These are phyloP conservation scores for Holotrichia oblita DNA, from an alignment of 1,140 invertebrate species.

Conservation along the genomic window DNA sequence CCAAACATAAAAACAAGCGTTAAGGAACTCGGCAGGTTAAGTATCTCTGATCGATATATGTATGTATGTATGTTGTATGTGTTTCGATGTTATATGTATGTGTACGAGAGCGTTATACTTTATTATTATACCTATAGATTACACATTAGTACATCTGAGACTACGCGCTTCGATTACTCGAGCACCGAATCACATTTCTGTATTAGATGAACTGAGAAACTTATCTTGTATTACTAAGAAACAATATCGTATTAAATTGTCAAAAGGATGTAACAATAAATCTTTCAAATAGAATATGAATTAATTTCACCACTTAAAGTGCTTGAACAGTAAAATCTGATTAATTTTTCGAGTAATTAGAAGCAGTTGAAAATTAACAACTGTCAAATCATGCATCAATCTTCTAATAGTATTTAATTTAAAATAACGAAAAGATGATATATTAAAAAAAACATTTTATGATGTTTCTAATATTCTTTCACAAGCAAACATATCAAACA, in stretches of 20 bases:
- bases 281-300: neutral
- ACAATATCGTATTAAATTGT: neutral
- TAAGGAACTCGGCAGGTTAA: slow-evolving; percentile 41
- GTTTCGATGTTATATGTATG: slow-evolving; percentile 4
- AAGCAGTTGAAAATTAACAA: neutral
- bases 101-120: slow-evolving; percentile 5
- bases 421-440: too few relatives aligned
- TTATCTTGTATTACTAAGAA: neutral
- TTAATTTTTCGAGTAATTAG: neutral
- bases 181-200: neutral
- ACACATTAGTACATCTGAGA: slow-evolving; percentile 1
- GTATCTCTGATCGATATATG: slow-evolving; percentile 39
- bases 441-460: too few relatives aligned
- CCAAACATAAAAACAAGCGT: slow-evolving; percentile 50
- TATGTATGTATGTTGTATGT: neutral
- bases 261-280: neutral
- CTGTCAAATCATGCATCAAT: neutral
- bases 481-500: too few relatives aligned
- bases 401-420: too few relatives aligned
- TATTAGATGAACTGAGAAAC: neutral
- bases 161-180: neutral
- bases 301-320: neutral
- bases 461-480: too few relatives aligned
- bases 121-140: slow-evolving; percentile 18
- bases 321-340: neutral